phyloP scores from a whole-genome alignment of 2,113 vertebrate genomes.

The Pogonocichla stellata region DNA sequence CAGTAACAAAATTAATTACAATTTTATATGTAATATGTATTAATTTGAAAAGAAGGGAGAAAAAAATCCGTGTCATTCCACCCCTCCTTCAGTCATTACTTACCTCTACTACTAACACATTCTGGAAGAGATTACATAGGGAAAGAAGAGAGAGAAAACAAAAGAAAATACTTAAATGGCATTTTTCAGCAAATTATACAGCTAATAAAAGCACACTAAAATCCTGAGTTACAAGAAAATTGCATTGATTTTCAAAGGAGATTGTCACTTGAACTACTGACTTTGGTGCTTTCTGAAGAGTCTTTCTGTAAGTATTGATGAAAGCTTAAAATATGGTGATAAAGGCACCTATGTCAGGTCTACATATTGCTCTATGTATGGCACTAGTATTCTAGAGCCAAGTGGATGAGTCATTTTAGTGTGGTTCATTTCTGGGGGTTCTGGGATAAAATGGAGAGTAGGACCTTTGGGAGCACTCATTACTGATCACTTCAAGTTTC shows the following conservation, averaged over 20 bases:
- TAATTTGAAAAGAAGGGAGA: background rate
- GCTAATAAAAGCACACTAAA: background rate
- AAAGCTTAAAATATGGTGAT: background rate
- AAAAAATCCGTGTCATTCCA: background rate
- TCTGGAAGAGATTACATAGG: slow-evolving; percentile 60
- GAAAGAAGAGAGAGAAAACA: background rate
- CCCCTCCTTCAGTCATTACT: slow-evolving; percentile 1
- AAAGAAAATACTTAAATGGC: background rate
- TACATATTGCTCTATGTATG: background rate
- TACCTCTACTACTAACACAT: slow-evolving; percentile 88
- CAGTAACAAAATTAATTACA: background rate
- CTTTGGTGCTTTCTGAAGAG: background rate
- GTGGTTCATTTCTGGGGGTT: background rate
- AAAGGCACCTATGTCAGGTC: background rate
- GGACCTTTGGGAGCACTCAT: background rate
- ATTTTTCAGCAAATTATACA: background rate
- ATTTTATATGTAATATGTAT: background rate
- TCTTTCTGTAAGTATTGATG: background rate
- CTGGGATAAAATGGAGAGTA: background rate
- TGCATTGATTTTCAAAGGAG: background rate
- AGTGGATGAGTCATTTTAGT: background rate
- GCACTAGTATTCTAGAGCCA: background rate
- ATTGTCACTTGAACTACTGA: background rate
- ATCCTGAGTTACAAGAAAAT: background rate
- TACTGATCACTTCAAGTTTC: background rate